Evolutionary conservation across 30 jellyfish, hydroid and myxozoan species (phyloP).

Genomic region (Aurelia sp.): DNA sequence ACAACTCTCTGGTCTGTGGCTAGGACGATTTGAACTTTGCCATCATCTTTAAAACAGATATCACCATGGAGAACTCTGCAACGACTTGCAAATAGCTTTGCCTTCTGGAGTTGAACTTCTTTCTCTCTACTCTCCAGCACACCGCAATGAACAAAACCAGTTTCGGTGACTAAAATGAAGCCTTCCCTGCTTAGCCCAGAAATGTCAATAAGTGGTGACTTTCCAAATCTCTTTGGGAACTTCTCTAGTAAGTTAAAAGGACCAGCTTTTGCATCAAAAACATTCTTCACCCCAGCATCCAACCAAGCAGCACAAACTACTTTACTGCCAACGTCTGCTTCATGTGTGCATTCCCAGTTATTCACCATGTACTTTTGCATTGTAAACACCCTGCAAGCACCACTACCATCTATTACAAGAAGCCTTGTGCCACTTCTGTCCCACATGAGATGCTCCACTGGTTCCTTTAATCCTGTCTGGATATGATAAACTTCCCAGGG

Average conservation of each 20-base stretch:
- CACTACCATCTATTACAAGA: constrained; percentile 67
- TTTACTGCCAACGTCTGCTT: constrained; percentile 40
- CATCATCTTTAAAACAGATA: constrained; percentile 66
- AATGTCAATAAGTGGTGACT: constrained; percentile 55
- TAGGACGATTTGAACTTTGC: constrained; percentile 64
- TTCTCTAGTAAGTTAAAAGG: constrained; percentile 35
- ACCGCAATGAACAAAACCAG: constrained; percentile 57
- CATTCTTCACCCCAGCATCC: constrained; percentile 43
- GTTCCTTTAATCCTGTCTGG: constrained; percentile 44
- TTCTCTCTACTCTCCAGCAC: constrained; percentile 37
- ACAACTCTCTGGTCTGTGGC: constrained; percentile 66
- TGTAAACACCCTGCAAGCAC: constrained; percentile 66
- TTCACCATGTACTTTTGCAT: constrained; percentile 52
- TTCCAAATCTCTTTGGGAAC: constrained; percentile 35
- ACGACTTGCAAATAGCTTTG: constrained; percentile 31
- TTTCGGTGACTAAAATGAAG: constrained; percentile 52
- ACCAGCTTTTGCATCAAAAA: constrained; percentile 62
- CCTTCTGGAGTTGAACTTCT: constrained; percentile 4
- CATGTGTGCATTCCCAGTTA: constrained; percentile 60
- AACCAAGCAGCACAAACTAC: constrained; percentile 59
- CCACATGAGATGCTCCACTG: constrained; percentile 79
- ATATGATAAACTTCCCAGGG: constrained; percentile 76
- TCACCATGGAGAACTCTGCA: constrained; percentile 62
- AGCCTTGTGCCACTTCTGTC: constrained; percentile 66
- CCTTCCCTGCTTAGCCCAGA: constrained; percentile 69